phyloP scores from a whole-genome alignment of 2,797 vertebrate genomes.

The Mastacembelus armatus region DNA sequence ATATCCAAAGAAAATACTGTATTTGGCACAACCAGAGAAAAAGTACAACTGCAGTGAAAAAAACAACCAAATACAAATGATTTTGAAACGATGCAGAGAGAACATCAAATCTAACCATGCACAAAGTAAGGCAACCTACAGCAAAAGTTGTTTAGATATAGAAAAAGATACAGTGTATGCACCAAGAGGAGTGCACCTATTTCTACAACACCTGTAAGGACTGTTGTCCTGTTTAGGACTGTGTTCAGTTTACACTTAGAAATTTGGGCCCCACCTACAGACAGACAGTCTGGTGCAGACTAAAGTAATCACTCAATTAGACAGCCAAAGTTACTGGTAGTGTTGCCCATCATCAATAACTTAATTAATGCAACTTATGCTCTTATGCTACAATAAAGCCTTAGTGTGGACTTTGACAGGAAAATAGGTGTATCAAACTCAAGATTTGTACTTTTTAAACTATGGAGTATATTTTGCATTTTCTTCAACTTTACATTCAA shows the following conservation, averaged over 20 bases:
- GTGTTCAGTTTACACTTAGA: conserved; percentile 78
- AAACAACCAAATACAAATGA: conserved; percentile 72
- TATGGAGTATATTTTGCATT: conserved; percentile 49
- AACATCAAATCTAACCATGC: conserved; percentile 93
- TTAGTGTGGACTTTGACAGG: conserved; percentile 69
- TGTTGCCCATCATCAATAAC: conserved; percentile 58
- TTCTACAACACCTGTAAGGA: conserved; percentile 77
- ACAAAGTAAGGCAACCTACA: conserved; percentile 92
- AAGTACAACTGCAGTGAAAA: conserved; percentile 66
- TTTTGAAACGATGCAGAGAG: conserved; percentile 85
- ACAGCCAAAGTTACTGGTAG: conserved; percentile 66
- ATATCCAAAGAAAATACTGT: conserved; percentile 69
- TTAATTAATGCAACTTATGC: conserved; percentile 83
- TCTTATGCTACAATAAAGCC: conserved; percentile 83
- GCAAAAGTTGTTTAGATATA: conserved; percentile 69
- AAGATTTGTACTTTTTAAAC: conserved; percentile 64
- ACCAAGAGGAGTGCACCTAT: conserved; percentile 73
- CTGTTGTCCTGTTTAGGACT: conserved; percentile 65
- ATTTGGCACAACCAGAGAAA: conserved; percentile 76
- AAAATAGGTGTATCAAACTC: conserved; percentile 83
- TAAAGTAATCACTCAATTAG: conserved; percentile 66
- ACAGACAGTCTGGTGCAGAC: conserved; percentile 68
- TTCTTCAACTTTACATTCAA: conserved; percentile 67
- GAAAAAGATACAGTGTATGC: conserved; percentile 74
- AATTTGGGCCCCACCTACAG: conserved; percentile 58